A percentile compares a stretch with the other conserved stretches of the same genome.
Conservation (phyloP, 2,797 vertebrate genomes). For the Miopithecus talapoin region DNA sequence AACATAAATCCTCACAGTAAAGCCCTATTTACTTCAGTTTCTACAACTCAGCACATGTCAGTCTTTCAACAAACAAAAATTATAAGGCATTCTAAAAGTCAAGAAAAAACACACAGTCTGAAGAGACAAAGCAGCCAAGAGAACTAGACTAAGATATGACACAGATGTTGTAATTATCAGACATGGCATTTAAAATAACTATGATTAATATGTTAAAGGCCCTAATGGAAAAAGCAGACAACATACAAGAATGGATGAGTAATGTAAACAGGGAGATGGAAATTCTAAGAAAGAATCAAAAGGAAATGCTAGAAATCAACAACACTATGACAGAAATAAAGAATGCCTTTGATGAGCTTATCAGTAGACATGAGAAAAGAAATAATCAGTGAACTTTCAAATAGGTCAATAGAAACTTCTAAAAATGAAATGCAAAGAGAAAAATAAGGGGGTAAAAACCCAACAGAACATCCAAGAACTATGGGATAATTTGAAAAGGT, state of each 20-base stretch:
- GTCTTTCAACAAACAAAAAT: slow-evolving; percentile 53
- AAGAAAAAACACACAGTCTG: not conserved
- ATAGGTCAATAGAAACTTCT: not conserved
- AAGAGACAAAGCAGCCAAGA: slow-evolving; percentile 36
- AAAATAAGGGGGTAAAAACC: not conserved
- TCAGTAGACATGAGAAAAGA: not conserved
- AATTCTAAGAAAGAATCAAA: slow-evolving; percentile 50
- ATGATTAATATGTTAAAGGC: slow-evolving; percentile 40
- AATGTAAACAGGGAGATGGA: slow-evolving; percentile 16
- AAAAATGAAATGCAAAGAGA: not conserved
- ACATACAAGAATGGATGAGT: not conserved
- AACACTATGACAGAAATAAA: not conserved
- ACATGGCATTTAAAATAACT: slow-evolving; percentile 18
- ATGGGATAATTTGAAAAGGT: not conserved
- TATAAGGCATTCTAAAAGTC: slow-evolving; percentile 44
- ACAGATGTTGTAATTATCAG: slow-evolving; percentile 51
- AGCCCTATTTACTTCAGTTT: not conserved
- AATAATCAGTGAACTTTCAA: slow-evolving; percentile 1
- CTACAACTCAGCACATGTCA: slow-evolving; percentile 25
- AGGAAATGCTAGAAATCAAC: slow-evolving; percentile 46
- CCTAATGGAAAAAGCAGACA: slow-evolving; percentile 38
- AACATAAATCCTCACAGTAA: slow-evolving; percentile 35
- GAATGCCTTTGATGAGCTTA: slow-evolving; percentile 20
- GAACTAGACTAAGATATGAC: slow-evolving; percentile 44
- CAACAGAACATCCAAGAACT: not conserved